A percentile compares a stretch with the other conserved stretches of the same genome.
Conservation (phyloP, 2,888 invertebrate genomes). For the Caprella mutica region DNA sequence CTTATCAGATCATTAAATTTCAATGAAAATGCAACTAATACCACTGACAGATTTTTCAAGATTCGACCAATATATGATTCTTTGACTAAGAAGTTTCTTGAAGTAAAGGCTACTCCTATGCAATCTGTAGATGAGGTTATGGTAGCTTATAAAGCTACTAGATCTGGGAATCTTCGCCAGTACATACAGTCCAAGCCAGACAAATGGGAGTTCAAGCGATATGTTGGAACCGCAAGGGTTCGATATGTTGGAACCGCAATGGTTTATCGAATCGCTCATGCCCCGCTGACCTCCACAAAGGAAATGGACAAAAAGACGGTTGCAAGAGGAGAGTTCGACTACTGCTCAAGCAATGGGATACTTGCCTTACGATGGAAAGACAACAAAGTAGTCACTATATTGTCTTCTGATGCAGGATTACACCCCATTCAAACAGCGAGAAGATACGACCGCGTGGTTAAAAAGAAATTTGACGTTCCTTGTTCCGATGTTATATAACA, state of each 20-base stretch:
- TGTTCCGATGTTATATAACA: slow-evolving; percentile 10
- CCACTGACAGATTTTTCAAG: slow-evolving; percentile 15
- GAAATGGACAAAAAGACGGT: slow-evolving; percentile 10
- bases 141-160: slow-evolving; percentile 17
- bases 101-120: slow-evolving; percentile 4
- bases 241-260: slow-evolving; percentile 1
- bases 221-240: slow-evolving; percentile 8
- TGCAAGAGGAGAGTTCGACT: slow-evolving; percentile 1
- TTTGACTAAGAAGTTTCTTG: slow-evolving; percentile 10
- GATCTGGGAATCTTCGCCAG: slow-evolving; percentile 4
- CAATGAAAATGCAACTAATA: background rate
- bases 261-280: background rate
- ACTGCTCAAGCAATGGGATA: slow-evolving; percentile 8
- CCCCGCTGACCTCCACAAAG: background rate
- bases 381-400: slow-evolving; percentile 9
- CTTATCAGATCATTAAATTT: slow-evolving; percentile 1
- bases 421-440: background rate
- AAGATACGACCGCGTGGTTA: background rate
- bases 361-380: slow-evolving; percentile 14
- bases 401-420: slow-evolving; percentile 10
- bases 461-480: slow-evolving; percentile 8
- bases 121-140: slow-evolving; percentile 19
- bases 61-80: background rate
- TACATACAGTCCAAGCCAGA: slow-evolving; percentile 15
- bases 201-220: slow-evolving; percentile 17